Conservation (phyloP, 2,113 vertebrate genomes). For the Eurystomus gularis region DNA sequence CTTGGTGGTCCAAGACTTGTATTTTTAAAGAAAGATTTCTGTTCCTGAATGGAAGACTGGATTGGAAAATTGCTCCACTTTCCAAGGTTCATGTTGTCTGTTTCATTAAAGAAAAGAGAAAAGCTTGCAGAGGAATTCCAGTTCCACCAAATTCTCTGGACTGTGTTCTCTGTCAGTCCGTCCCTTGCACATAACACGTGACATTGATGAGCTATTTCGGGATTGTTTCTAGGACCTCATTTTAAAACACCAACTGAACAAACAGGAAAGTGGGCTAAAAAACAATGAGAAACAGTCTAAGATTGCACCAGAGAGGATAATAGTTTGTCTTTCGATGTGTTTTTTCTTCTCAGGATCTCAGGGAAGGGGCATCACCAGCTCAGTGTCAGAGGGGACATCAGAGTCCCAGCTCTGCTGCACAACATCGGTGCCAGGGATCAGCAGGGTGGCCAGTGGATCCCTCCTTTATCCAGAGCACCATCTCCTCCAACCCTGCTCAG, state of each 20-base stretch:
- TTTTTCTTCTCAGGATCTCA: background rate
- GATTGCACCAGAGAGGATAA: background rate
- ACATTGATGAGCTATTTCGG: background rate
- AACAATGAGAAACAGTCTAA: background rate
- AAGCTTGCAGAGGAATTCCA: background rate
- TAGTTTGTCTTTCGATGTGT: fast-evolving
- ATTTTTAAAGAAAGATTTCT: background rate
- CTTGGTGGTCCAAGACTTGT: background rate
- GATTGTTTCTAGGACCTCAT: background rate
- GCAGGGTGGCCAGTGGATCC: background rate
- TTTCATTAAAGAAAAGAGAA: background rate
- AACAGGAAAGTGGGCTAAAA: background rate
- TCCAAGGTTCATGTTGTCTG: background rate
- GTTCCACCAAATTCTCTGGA: background rate
- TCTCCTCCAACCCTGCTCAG: background rate
- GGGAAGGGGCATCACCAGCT: background rate
- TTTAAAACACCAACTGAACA: background rate
- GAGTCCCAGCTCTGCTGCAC: background rate
- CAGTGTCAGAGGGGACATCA: fast-evolving
- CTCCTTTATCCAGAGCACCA: background rate
- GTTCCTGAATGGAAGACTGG: background rate
- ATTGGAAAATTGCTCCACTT: background rate
- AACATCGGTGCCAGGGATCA: fast-evolving
- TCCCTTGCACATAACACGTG: background rate
- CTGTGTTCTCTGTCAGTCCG: background rate